These are phyloP conservation scores for Synanthedon vespiformis DNA, from an alignment of 2,888 invertebrate genomes.

Conservation along the genomic window DNA sequence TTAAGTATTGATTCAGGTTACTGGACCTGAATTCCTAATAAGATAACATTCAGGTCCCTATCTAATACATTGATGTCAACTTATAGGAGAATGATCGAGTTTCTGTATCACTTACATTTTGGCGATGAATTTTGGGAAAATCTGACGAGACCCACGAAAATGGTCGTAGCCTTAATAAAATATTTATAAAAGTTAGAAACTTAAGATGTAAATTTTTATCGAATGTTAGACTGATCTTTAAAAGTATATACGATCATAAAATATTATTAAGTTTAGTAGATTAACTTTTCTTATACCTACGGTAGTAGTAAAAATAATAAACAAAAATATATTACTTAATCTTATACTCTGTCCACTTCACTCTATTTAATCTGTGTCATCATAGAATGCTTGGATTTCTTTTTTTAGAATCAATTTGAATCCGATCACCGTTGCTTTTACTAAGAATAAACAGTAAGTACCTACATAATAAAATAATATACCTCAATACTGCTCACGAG, in stretches of 20 bases:
- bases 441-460: background rate
- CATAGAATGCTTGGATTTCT: constrained; percentile 36
- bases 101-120: too few species aligned
- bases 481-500: constrained; percentile 36
- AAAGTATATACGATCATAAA: constrained; percentile 57
- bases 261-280: constrained; percentile 49
- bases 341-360: constrained; percentile 52
- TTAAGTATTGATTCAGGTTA: too few species aligned
- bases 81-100: too few species aligned
- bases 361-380: constrained; percentile 33
- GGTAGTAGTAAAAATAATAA: background rate
- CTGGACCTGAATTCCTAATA: too few species aligned
- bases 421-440: too few species aligned
- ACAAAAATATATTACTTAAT: background rate
- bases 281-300: constrained; percentile 17
- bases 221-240: constrained; percentile 70
- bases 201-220: constrained; percentile 60
- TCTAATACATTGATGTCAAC: too few species aligned
- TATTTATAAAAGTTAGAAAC: constrained; percentile 27
- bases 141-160: constrained; percentile 6
- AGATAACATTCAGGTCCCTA: too few species aligned
- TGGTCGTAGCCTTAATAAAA: constrained; percentile 45
- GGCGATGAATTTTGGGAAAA: background rate
- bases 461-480: constrained; percentile 8
- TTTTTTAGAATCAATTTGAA: background rate